Evolutionary conservation across 1,140 invertebrate species (phyloP).

Genomic region (Belonocnema kinseyi): DNA sequence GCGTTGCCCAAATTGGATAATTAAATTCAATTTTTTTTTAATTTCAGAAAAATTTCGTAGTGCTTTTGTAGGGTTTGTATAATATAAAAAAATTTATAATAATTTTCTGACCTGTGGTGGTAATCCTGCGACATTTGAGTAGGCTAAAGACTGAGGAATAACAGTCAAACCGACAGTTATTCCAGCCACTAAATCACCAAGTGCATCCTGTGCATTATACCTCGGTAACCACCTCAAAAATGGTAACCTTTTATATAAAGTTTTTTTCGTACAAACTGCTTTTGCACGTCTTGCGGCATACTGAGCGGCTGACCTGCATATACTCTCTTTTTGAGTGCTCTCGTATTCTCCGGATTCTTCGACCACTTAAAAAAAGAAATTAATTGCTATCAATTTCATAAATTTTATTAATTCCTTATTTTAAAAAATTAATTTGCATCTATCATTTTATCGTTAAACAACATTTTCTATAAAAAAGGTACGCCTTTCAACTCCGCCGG

Average conservation of each 20-base stretch:
- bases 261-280: conserved; percentile 79
- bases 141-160: conserved; percentile 88
- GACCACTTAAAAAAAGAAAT: conserved; percentile 60
- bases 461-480: no score
- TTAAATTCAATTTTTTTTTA: no score
- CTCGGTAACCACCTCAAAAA: conserved; percentile 84
- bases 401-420: background rate
- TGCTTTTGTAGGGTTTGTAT: no score
- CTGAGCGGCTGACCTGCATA: conserved; percentile 54
- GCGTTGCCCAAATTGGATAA: no score
- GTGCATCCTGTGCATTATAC: conserved; percentile 81
- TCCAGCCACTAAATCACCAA: conserved; percentile 90
- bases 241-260: conserved; percentile 82
- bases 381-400: background rate
- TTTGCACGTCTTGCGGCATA: conserved; percentile 57
- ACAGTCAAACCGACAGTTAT: conserved; percentile 91
- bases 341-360: conserved; percentile 64
- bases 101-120: conserved; percentile 79
- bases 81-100: background rate
- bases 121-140: conserved; percentile 88
- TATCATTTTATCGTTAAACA: no score
- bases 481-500: no score
- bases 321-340: conserved; percentile 59
- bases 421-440: no score
- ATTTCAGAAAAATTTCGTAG: no score